Percentiles rank a stretch among this genome's conserved stretches.
These are phyloP conservation scores for Athalia rosae DNA, from an alignment of 2,888 invertebrate genomes.

Conservation along the genomic window DNA sequence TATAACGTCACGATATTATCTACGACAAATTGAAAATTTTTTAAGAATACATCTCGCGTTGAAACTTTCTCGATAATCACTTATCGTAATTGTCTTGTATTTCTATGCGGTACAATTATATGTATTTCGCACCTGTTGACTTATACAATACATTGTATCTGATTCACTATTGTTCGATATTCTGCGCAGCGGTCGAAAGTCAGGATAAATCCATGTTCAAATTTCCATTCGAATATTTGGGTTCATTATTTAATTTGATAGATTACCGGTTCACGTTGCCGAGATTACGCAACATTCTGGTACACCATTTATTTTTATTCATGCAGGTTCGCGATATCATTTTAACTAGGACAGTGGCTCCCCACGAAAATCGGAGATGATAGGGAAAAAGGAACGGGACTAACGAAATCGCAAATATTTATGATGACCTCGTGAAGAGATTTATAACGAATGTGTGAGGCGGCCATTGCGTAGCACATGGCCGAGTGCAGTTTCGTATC, in stretches of 20 bases:
- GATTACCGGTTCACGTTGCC: no score
- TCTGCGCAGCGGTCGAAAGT: background rate
- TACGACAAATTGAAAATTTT: no score
- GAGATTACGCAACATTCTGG: no score
- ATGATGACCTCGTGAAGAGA: background rate
- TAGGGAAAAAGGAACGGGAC: background rate
- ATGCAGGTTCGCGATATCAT: no score
- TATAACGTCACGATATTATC: no score
- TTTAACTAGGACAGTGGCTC: no score
- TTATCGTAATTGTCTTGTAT: background rate
- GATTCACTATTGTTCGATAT: conserved; percentile 1
- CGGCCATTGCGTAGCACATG: conserved; percentile 43
- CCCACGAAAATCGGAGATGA: background rate
- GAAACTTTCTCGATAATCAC: background rate
- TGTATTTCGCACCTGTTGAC: conserved; percentile 27
- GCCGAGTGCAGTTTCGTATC: conserved; percentile 9
- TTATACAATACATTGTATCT: background rate
- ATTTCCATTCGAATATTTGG: no score
- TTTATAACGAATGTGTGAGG: conserved; percentile 28
- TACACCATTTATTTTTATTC: no score
- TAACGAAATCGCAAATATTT: no score
- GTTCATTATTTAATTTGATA: no score
- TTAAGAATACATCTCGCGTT: background rate
- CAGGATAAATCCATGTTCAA: no score
- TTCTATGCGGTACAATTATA: background rate